Base-by-base conservation (phyloP, 2,888 invertebrate genomes). In the Apodemia hepburni region DNA sequence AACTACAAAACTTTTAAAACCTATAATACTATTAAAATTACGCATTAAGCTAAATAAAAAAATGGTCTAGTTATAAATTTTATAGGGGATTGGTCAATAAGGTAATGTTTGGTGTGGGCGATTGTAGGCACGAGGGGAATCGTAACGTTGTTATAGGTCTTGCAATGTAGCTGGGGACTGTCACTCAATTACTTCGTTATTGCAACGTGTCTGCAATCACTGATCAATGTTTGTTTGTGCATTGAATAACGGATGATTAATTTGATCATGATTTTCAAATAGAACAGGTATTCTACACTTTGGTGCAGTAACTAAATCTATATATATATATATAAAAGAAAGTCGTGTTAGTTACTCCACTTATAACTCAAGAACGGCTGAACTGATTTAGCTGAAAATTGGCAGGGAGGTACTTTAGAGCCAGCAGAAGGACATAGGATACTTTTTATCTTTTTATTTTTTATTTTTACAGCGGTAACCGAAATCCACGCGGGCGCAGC, bases 151-250 rank as follows among this genome's bases (percentile, higher is more conserved):
- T 84, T 82, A 74, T 70, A 78, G 77, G 80, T 78, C 72, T 73
- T 71, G 75, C 73, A 74, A 73, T 71, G 72, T 72, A 69, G 70
- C 73, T 71, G 78, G 82, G 85, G 87, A 77, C 77, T 78, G 87
- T 87, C 87, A 85, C 79, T 87, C 87, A 85, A 79, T 79, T 82
- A 81, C 75, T 78, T 78, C 80, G 85, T 84, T 86, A 84, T 81
- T 78, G 80, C 77, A 80, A 86, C 87, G 86, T 87, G 87, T 80
- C 78, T 81, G 82, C 80, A 80, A 84, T 82, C 71, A 68, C 65
- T 70, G 71, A 73, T 72, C 68, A 64, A 68, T 64, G 64, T 66
- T 65, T 65, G 67, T 69, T 69, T 70, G 69, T 68, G 66, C 61
- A 61, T 51, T 58, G 66, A 61, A 64, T 47, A 64, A 65, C 64